Percentiles rank a stretch among this genome's conserved stretches.
These are phyloP conservation scores for Margarornis squamiger DNA, from an alignment of 2,797 vertebrate genomes.

Conservation along the genomic window DNA sequence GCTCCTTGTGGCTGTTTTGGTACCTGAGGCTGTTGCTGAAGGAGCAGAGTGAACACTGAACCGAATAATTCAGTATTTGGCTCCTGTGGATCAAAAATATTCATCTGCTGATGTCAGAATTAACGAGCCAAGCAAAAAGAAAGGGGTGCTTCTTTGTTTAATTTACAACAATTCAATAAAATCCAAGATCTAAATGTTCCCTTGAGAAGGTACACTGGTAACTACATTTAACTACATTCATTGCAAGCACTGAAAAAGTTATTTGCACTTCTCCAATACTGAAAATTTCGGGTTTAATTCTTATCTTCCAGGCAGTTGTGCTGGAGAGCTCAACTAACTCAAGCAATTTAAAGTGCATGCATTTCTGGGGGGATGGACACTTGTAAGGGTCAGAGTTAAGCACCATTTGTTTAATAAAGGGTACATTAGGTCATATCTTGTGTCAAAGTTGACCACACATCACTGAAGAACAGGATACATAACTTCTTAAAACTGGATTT, in stretches of 20 bases:
- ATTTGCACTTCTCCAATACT: not conserved
- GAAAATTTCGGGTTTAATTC: not conserved
- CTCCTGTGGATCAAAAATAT: not conserved
- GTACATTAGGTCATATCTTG: not conserved
- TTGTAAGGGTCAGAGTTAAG: not conserved
- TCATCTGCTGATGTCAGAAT: not conserved
- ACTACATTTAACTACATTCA: not conserved
- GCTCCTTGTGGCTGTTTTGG: not conserved
- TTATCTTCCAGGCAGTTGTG: not conserved
- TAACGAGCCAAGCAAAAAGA: not conserved
- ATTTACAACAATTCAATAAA: not conserved
- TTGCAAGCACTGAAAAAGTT: not conserved
- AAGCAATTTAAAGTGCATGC: not conserved
- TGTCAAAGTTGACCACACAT: not conserved
- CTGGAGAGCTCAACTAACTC: not conserved
- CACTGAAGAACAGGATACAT: not conserved
- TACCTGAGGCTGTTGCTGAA: not conserved
- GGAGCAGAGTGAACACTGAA: not conserved
- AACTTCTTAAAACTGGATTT: not conserved
- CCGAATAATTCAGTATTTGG: not conserved
- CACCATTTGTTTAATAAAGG: not conserved
- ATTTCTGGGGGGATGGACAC: not conserved
- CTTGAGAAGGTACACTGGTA: not conserved
- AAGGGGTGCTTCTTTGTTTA: constrained; percentile 3
- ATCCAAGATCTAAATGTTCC: not conserved